Conservation (phyloP, 2,888 invertebrate species). For the Drosophila kanekoi region DNA sequence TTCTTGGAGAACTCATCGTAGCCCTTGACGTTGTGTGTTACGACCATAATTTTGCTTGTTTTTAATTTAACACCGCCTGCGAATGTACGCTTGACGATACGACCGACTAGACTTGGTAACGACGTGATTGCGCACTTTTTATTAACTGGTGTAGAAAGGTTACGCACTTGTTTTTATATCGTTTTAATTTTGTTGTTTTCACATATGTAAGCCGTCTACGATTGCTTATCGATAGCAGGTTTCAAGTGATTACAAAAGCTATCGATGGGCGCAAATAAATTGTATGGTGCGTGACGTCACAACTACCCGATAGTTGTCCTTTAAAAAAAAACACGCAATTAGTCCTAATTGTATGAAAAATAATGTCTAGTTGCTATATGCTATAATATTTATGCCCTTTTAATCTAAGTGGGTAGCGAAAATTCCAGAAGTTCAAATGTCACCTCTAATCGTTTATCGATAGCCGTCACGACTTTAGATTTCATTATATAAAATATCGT, state of each 20-base stretch:
- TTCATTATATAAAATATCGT: constrained; percentile 47
- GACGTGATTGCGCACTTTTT: constrained; percentile 65
- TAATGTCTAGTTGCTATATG: no score
- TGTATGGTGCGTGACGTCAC: no score
- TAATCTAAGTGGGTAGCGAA: no score
- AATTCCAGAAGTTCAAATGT: not conserved
- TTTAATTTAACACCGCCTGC: constrained; percentile 44
- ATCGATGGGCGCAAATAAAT: not conserved
- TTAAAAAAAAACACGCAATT: not conserved
- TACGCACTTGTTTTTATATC: constrained; percentile 39
- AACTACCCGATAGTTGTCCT: not conserved
- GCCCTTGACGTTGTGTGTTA: constrained; percentile 84
- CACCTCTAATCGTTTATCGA: not conserved
- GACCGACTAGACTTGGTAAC: constrained; percentile 32
- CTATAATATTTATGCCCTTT: no score
- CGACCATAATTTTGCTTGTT: constrained; percentile 80
- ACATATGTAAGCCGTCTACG: constrained; percentile 15
- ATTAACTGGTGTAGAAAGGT: constrained; percentile 38
- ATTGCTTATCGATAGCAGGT: constrained; percentile 28
- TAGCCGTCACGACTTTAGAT: not conserved
- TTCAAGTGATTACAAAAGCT: no score
- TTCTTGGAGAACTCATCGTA: constrained; percentile 85
- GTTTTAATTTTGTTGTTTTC: constrained; percentile 27
- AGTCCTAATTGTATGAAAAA: no score
- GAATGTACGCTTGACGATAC: constrained; percentile 59